Conservation (phyloP, 92 coral and sea anemone species). For the Galaxea fascicularis region DNA sequence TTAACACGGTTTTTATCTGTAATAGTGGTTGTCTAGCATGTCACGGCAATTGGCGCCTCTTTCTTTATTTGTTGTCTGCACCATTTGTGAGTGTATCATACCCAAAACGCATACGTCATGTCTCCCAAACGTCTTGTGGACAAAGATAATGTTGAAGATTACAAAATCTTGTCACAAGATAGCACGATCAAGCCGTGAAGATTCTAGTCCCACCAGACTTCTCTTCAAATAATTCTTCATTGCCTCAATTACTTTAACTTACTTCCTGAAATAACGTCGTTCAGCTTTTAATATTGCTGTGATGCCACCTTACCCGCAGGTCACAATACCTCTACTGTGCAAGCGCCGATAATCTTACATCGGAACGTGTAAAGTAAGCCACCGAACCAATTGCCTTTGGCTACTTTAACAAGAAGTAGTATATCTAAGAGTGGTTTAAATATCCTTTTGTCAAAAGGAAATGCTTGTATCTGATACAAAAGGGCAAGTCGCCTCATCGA, state of each 20-base stretch:
- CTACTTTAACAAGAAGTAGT: neutral
- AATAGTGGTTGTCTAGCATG: no score
- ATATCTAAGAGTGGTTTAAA: neutral
- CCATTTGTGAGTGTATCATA: no score
- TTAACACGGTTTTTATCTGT: no score
- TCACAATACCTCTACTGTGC: neutral
- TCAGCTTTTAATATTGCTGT: neutral
- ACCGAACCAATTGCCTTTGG: neutral
- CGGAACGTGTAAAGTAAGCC: neutral
- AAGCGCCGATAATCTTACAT: slow-evolving; percentile 6
- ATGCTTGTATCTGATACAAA: slow-evolving; percentile 11
- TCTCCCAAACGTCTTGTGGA: neutral
- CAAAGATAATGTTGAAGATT: neutral
- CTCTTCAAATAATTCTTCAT: neutral
- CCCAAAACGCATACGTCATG: neutral
- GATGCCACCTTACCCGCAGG: neutral
- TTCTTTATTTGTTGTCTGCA: no score
- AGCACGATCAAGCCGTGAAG: neutral
- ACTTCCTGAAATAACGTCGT: neutral
- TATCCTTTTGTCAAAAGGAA: slow-evolving; percentile 23
- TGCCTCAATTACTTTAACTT: neutral
- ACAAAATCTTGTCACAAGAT: no score
- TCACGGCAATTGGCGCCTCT: no score
- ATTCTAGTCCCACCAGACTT: neutral
- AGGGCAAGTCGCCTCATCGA: slow-evolving; percentile 7